A percentile compares a stretch with the other conserved stretches of the same genome.
Conservation (phyloP, 53 echinoderm and acorn worm genomes). For the Holothuria leucospilota region DNA sequence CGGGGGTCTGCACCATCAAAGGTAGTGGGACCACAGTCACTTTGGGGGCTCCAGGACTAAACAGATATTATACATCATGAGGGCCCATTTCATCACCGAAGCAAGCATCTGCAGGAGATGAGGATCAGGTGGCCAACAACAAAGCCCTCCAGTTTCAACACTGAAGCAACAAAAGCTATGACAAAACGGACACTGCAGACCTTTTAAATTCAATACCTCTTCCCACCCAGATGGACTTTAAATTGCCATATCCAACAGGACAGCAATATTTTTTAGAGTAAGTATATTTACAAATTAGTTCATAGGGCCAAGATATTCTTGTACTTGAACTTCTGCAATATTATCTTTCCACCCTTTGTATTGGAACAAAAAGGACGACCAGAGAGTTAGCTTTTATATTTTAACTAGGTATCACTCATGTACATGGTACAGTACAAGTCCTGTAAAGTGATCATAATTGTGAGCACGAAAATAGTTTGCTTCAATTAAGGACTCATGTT, state of each 20-base stretch:
- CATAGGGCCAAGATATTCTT: no score
- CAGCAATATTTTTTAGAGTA: constrained; percentile 95
- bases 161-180: constrained; percentile 90
- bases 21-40: constrained; percentile 45
- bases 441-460: no score
- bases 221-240: constrained; percentile 95
- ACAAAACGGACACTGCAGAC: constrained; percentile 68
- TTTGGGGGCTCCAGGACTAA: constrained; percentile 76
- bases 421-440: no score
- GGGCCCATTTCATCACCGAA: constrained; percentile 91
- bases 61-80: constrained; percentile 79
- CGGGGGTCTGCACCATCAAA: constrained; percentile 28
- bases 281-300: constrained; percentile 46
- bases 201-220: constrained; percentile 57
- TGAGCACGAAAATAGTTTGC: no score
- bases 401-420: no score
- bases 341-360: no score
- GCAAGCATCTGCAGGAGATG: constrained; percentile 86
- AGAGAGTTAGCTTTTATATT: no score
- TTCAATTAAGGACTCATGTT: no score
- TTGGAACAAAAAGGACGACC: no score
- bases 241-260: constrained; percentile 78
- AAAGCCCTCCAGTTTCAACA: constrained; percentile 80
- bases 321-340: no score
- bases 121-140: constrained; percentile 64